Evolutionary conservation across 2,113 vertebrate species (phyloP), one percentile per base, ranked within the genome.

Genomic region (Serilophus lunatus): DNA sequence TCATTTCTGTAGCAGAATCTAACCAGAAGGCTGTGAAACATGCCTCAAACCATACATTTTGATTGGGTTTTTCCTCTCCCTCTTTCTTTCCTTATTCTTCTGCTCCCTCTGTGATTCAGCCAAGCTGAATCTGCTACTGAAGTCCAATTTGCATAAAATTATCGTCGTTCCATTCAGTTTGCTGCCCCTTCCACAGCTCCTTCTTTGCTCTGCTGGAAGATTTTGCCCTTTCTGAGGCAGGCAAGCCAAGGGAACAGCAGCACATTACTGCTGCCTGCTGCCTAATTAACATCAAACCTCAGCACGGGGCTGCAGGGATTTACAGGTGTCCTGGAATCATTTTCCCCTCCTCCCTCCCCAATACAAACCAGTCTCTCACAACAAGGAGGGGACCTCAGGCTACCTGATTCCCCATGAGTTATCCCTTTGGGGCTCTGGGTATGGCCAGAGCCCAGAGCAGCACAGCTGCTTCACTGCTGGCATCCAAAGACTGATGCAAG

Each of bases 231-330:
- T 93, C 88, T 35, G 81, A 97, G 93, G 76, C 82, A 88, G 95
- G 92, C 92, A 96, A 88, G 92, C 92, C 97, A 94, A 97, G 93
- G 97, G 97, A 95, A 93, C 28, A 2, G 92, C 77, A 90, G 82
- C 92, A 95, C 88, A 95, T 97, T 95, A 94, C 92, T 50, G 95
- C 78, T 97, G 93, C 95, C 96, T 97, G 96, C 92, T 96, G 92
- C 85, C 97, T 97, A 97, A 98, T 97, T 97, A 98, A 97, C 96
- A 97, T 94, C 88, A 97, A 97, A 95, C 90, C 97, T 83, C 93
- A 93, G 97, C 96, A 96, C 47, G 44, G 82, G 83, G 94, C 97
- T 95, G 97, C 59, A 89, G 97, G 97, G 95, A 97, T 97, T 98
- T 97, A 96, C 97, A 97, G 96, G 96, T 97, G 93, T 93, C 96